Conservation (phyloP, 1,140 invertebrate genomes). For the Liolophura sinensis region DNA sequence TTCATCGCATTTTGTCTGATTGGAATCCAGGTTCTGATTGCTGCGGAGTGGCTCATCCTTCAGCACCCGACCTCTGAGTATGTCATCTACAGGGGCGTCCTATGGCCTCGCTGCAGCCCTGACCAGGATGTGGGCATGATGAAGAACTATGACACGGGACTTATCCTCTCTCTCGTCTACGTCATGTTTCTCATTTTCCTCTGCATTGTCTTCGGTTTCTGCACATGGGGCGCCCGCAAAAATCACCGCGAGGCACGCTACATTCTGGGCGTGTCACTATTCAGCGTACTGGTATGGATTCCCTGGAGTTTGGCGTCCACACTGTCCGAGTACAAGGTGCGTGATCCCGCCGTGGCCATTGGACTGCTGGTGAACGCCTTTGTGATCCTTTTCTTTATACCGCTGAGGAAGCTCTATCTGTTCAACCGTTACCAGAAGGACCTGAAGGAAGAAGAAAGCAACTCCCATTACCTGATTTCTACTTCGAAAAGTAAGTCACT, state of each 20-base stretch:
- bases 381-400: constrained; percentile 52
- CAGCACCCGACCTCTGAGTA: constrained; percentile 34
- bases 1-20: constrained; percentile 55
- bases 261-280: constrained; percentile 56
- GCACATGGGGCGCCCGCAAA: constrained; percentile 48
- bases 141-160: constrained; percentile 57
- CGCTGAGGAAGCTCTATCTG: constrained; percentile 56
- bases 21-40: constrained; percentile 60
- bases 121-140: not conserved
- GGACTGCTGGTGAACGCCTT: constrained; percentile 55
- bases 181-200: constrained; percentile 60
- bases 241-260: constrained; percentile 57
- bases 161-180: constrained; percentile 61
- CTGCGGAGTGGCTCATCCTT: constrained; percentile 60
- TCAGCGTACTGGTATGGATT: constrained; percentile 56
- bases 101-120: constrained; percentile 49
- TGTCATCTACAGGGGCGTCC: constrained; percentile 41
- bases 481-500: too few relatives aligned
- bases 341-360: constrained; percentile 53
- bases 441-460: constrained; percentile 36
- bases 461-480: constrained; percentile 6
- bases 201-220: constrained; percentile 54
- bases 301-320: constrained; percentile 59
- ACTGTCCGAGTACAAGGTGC: constrained; percentile 44
- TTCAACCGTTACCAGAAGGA: constrained; percentile 45